Evolutionary conservation across 1,140 invertebrate genomes (phyloP).

Genomic region (Drosophila mayri): DNA sequence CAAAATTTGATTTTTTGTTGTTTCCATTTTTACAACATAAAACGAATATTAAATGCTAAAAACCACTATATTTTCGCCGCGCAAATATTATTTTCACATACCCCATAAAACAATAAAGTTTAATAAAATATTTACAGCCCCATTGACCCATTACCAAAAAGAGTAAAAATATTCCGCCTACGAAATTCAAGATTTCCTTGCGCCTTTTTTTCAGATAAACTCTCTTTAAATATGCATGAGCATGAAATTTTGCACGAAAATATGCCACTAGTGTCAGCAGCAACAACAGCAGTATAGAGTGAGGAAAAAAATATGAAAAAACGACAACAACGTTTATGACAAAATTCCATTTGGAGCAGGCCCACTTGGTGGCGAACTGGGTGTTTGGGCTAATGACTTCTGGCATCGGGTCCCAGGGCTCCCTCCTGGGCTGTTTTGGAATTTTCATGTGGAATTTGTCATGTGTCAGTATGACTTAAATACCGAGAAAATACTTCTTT

Average conservation of each 20-base stretch:
- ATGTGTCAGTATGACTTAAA: slow-evolving; percentile 82
- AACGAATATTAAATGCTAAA: neutral
- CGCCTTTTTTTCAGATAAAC: slow-evolving; percentile 23
- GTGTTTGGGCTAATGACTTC: slow-evolving; percentile 78
- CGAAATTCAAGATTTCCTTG: slow-evolving; percentile 15
- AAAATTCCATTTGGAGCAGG: slow-evolving; percentile 75
- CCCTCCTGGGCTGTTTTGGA: slow-evolving; percentile 41
- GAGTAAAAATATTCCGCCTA: slow-evolving; percentile 2
- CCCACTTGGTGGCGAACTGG: slow-evolving; percentile 58
- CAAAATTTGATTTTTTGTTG: neutral
- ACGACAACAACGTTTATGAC: slow-evolving; percentile 69
- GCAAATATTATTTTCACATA: neutral
- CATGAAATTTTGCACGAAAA: slow-evolving; percentile 79
- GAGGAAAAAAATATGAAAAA: slow-evolving; percentile 20
- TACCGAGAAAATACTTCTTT: slow-evolving; percentile 71
- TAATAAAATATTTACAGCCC: slow-evolving; percentile 14
- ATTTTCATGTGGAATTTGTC: slow-evolving; percentile 78
- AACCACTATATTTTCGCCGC: neutral
- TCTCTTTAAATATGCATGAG: slow-evolving; percentile 73
- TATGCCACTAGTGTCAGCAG: slow-evolving; percentile 63
- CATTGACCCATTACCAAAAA: neutral
- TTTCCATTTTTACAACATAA: neutral
- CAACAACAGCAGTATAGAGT: slow-evolving; percentile 3
- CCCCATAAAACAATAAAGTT: neutral
- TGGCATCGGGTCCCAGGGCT: slow-evolving; percentile 48